A percentile compares a stretch with the other conserved stretches of the same genome.
These are phyloP conservation scores for Dascyllus trimaculatus DNA, from an alignment of 2,113 vertebrate genomes.

Conservation along the genomic window DNA sequence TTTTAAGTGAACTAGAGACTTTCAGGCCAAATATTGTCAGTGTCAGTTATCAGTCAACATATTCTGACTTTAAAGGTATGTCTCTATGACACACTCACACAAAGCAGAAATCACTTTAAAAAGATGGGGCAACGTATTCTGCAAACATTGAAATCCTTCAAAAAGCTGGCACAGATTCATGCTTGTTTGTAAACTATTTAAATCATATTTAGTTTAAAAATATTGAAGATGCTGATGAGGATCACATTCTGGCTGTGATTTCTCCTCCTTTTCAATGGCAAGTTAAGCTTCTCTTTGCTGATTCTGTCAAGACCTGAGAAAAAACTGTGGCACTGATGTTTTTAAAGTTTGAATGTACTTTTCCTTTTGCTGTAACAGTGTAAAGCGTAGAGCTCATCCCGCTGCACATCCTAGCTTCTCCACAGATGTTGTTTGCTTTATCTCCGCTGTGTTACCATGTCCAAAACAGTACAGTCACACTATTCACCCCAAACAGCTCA, in stretches of 20 bases:
- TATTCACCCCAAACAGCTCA: background rate
- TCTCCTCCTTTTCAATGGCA: background rate
- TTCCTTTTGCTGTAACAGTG: too few relatives aligned
- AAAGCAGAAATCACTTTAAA: background rate
- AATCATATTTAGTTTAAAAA: background rate
- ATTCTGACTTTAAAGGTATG: background rate
- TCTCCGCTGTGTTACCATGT: background rate
- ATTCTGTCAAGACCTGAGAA: background rate
- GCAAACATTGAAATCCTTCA: too few relatives aligned
- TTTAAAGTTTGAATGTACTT: background rate
- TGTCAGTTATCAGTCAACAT: background rate
- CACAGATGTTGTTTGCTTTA: background rate
- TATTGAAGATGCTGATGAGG: background rate
- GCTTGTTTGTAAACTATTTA: background rate
- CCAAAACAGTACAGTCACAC: too few relatives aligned
- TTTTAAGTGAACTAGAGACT: constrained; percentile 5
- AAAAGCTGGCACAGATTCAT: background rate
- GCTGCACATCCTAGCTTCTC: background rate
- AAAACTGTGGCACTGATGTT: background rate
- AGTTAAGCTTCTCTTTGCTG: background rate
- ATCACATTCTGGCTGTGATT: background rate
- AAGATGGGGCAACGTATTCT: too few relatives aligned
- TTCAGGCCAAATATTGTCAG: background rate
- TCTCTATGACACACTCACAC: background rate
- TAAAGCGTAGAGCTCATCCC: background rate